Base-by-base conservation (phyloP, 2,888 invertebrate species). In the Carabus problematicus region DNA sequence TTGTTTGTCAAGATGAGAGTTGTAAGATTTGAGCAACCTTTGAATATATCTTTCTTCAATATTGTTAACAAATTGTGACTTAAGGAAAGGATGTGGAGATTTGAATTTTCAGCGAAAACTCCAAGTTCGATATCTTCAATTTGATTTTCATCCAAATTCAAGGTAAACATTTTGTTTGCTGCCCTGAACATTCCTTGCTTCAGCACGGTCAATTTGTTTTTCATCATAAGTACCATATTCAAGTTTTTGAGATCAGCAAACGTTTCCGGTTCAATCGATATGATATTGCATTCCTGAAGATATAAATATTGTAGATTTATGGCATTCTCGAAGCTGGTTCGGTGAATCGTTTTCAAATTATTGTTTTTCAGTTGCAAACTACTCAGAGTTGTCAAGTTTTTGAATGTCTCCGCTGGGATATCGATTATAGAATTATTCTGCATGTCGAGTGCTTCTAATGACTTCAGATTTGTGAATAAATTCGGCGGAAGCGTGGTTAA, bases 221-320 rank as follows among this genome's bases (percentile, higher is more conserved):
- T 43, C 40, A 55, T 29, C 40, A 69, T 12, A 55, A 45, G 18
- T 16, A 69, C 14, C 43, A 56, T 69, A 40, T 55, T 42, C 45
- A 69, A 56, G 55, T 39, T 69, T 62, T 55, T 29, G 3, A 69
- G 56, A 62, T 62, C 69, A 9, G 45, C 45, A 69, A 69, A 69
- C 11, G 69, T 62, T 11, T 69, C 69, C 16, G 47, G 14, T 14
- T 69, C 69, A 40, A 69, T 43, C 19, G n/a, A 47, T 40, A 55
- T 19, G 19, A 69, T 69, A 47, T 69, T 41, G 47, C 62, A 45
- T 9, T 43, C 43, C 18, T 55, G 45, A 16, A 69, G 56, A 61
- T 43, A 62, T 40, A 69, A 56, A 40, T 55, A 62, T 11, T 54
- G 45, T 11, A 69, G 14, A 56, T 43, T 45, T 14, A 55, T 56